These are phyloP conservation scores for Brachynemurus nebulosus DNA, from an alignment of 2,888 invertebrate species.

Conservation along the genomic window DNA sequence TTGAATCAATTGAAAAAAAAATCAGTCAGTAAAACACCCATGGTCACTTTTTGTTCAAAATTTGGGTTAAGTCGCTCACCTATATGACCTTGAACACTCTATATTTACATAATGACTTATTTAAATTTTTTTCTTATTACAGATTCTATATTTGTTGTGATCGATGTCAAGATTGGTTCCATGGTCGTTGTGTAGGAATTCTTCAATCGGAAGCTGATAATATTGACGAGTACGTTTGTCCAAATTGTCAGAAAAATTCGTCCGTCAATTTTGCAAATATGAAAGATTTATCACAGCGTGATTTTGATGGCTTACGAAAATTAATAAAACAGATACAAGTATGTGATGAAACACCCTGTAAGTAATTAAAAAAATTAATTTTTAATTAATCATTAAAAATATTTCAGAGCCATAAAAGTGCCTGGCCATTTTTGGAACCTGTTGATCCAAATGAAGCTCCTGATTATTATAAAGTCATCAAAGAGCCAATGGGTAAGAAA, in stretches of 20 bases:
- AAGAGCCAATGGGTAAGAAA: constrained; percentile 85
- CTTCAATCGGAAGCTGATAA: constrained; percentile 86
- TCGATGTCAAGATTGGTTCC: constrained; percentile 98
- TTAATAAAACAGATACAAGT: constrained; percentile 83
- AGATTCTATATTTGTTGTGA: constrained; percentile 99
- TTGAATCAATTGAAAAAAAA: too few relatives aligned
- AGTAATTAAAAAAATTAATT: not conserved
- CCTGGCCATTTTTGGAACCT: constrained; percentile 97
- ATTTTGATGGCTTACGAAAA: constrained; percentile 70
- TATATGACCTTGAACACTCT: too few relatives aligned
- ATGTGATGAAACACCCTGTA: constrained; percentile 16
- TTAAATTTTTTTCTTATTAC: too few relatives aligned
- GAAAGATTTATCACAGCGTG: constrained; percentile 65
- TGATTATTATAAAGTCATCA: constrained; percentile 90
- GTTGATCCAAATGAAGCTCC: constrained; percentile 93
- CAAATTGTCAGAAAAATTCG: constrained; percentile 84
- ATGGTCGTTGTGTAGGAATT: constrained; percentile 93
- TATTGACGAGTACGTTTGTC: constrained; percentile 93
- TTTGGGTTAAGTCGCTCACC: too few relatives aligned
- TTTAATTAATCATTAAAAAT: constrained; percentile 8
- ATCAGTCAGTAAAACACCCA: too few relatives aligned
- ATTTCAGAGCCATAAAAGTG: constrained; percentile 76
- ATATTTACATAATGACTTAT: too few relatives aligned
- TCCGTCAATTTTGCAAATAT: constrained; percentile 81
- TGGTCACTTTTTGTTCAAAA: too few relatives aligned